phyloP scores from a whole-genome alignment of 2,888 invertebrate species.

The Ophonus ardosiacus region DNA sequence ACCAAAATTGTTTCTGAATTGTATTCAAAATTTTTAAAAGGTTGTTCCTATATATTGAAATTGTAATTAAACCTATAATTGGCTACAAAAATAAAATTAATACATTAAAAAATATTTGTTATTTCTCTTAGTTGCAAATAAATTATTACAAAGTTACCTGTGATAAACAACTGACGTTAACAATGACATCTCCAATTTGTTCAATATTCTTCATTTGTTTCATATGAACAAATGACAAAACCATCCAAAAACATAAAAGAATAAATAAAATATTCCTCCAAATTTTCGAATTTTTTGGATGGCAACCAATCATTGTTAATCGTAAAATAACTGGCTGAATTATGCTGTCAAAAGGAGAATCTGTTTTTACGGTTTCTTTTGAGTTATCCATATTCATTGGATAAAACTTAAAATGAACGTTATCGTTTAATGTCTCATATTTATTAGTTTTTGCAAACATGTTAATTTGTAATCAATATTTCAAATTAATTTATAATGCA shows the following conservation, averaged over 20 bases:
- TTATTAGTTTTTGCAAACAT: slow-evolving; percentile 14
- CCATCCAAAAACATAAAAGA: neutral
- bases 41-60: neutral
- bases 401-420: neutral
- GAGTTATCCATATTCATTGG: neutral
- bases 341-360: slow-evolving; percentile 11
- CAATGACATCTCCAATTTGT: slow-evolving; percentile 15
- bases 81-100: neutral
- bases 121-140: neutral
- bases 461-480: slow-evolving; percentile 25
- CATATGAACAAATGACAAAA: slow-evolving; percentile 13
- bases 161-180: slow-evolving; percentile 11
- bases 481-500: slow-evolving; percentile 10
- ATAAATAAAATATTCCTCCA: slow-evolving; percentile 16
- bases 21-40: slow-evolving; percentile 6
- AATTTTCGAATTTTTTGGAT: slow-evolving; percentile 1
- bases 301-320: neutral
- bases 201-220: slow-evolving; percentile 23
- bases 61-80: neutral
- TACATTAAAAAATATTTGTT: neutral
- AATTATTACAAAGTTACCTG: slow-evolving; percentile 3
- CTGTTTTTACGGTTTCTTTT: neutral
- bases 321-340: slow-evolving; percentile 4
- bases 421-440: neutral
- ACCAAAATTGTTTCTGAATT: slow-evolving; percentile 9